Evolutionary conservation across 2,888 invertebrate genomes (phyloP).

Genomic region (Lasioglossum malachurum): DNA sequence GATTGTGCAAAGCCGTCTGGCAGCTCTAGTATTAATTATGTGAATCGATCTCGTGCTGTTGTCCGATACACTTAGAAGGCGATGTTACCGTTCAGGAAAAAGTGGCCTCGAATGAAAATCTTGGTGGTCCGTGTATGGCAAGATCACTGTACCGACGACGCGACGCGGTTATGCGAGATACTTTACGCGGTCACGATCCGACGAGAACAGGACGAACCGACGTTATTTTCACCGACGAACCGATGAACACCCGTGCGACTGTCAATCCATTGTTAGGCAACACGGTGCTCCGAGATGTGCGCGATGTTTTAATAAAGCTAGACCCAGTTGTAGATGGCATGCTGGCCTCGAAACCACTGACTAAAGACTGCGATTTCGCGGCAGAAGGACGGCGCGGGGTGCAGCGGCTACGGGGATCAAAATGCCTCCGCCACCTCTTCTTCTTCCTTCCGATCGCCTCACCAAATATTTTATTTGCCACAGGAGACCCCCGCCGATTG

Average conservation of each 20-base stretch:
- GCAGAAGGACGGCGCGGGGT: constrained; percentile 38
- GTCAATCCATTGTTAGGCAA: constrained; percentile 58
- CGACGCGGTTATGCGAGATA: not conserved
- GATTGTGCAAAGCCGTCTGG: not conserved
- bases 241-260: not conserved
- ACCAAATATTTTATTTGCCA: constrained; percentile 58
- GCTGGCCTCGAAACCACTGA: constrained; percentile 74
- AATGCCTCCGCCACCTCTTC: constrained; percentile 49
- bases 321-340: constrained; percentile 63
- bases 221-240: constrained; percentile 37
- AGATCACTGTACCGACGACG: constrained; percentile 3
- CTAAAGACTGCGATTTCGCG: constrained; percentile 66
- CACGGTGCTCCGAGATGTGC: constrained; percentile 54
- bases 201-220: constrained; percentile 19
- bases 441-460: constrained; percentile 32
- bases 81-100: not conserved
- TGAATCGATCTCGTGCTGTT: not conserved
- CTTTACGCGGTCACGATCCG: not conserved
- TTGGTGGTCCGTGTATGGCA: not conserved
- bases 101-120: not conserved
- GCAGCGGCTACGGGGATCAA: not conserved
- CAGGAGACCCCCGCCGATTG: constrained; percentile 28
- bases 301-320: constrained; percentile 63
- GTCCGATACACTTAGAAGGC: too few relatives aligned
- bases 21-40: not conserved